Evolutionary conservation across 2,797 vertebrate species (phyloP).

Genomic region (Oreortyx pictus): DNA sequence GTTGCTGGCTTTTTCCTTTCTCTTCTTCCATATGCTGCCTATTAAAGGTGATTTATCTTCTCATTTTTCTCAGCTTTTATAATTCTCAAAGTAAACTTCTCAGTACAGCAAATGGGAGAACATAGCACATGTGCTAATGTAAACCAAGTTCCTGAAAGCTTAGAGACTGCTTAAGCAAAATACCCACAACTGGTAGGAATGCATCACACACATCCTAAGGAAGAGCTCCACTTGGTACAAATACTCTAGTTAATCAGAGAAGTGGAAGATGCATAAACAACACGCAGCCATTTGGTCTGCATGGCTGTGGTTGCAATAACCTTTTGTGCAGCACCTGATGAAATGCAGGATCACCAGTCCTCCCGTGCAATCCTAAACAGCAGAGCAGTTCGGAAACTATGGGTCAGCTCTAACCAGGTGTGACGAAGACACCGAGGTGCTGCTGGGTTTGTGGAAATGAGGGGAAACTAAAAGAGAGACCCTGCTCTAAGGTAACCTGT

Average conservation of each 20-base stretch:
- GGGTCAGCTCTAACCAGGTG: neutral
- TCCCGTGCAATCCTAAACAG: neutral
- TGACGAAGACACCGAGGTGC: neutral
- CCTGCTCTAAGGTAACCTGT: neutral
- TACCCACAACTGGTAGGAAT: neutral
- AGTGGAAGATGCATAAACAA: neutral
- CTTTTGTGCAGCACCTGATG: neutral
- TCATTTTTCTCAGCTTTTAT: neutral
- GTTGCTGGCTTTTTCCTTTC: neutral
- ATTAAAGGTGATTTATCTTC: neutral
- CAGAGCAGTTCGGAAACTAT: neutral
- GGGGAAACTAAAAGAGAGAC: neutral
- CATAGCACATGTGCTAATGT: neutral
- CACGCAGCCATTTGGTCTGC: neutral
- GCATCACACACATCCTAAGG: neutral
- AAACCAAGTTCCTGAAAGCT: neutral
- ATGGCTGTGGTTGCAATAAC: neutral
- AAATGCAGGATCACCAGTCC: neutral
- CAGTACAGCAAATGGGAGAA: neutral
- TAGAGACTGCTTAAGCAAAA: neutral
- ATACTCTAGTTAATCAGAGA: neutral
- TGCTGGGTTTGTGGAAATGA: neutral
- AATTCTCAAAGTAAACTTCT: neutral
- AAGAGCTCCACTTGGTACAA: neutral
- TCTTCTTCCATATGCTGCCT: neutral